Base-by-base conservation (phyloP, 2,888 invertebrate species). In the Ryuthela nishihirai region DNA sequence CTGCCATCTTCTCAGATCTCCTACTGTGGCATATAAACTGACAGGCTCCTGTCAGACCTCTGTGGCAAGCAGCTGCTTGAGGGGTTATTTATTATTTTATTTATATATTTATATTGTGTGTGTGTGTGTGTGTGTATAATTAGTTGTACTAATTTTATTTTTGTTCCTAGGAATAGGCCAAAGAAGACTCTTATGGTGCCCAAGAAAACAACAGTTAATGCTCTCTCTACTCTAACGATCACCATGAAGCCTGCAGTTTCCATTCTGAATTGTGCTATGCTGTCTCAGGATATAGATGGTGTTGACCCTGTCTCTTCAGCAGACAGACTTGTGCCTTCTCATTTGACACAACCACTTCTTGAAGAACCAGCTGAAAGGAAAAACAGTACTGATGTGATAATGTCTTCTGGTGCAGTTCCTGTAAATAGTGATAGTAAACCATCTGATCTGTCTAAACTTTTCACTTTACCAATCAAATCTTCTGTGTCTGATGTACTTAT, bases 271-370 rank as follows among this genome's bases (percentile, higher is more conserved):
- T 53, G 48, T 35, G 18, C 46, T 38, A 34, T 59, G 32, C 32
- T 48, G 39, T 34, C 59, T 59, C 59, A 59, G 53, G 59, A 59
- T 17, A 41, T 47, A 36, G 12, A 29, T 29, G 53, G 53, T 32
- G 49, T 52, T 53, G 59, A 59, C 38, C 53, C 49, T 46, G 41
- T 47, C 15, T 48, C 50, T 26, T 47, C 38, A 7, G 12, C 12
- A 9, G 59, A 59, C 39, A 59, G 50, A 59, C 40, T 43, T 59
- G 59, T 59, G 59, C 59, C 59, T 59, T 59, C 42, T 26, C n/a
- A n/a, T n/a, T n/a, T n/a, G n/a, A n/a, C n/a, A n/a, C 47, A 50
- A 29, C 47, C 53, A 48, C 34, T 47, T 15, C 34, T 58, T 6
- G 53, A 52, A 59, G 48, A 53, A 43, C 39, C 36, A 12, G 10